Evolutionary conservation across 2,888 invertebrate species (phyloP).

Genomic region (Conops quadrifasciatus): DNA sequence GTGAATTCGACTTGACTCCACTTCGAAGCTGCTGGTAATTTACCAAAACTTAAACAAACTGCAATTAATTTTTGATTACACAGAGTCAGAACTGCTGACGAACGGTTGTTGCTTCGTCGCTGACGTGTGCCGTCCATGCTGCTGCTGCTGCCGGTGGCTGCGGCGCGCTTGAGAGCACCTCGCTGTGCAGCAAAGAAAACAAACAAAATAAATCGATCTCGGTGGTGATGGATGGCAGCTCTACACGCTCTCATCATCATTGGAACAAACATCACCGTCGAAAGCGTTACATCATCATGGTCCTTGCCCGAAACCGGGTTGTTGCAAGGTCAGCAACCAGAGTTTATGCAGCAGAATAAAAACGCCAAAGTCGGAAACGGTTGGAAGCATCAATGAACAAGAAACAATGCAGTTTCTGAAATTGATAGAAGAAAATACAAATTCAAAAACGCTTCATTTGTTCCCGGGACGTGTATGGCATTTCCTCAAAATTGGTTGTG

Average conservation of each 20-base stretch:
- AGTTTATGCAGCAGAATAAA: not conserved
- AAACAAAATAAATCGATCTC: not conserved
- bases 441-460: too few species aligned
- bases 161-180: not conserved
- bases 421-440: not conserved
- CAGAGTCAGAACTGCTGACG: not conserved
- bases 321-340: not conserved
- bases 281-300: too few species aligned
- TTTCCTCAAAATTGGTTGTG: too few species aligned
- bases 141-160: not conserved
- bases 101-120: not conserved
- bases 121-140: not conserved
- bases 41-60: constrained; percentile 16
- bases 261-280: not conserved
- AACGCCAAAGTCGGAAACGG: not conserved
- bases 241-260: not conserved
- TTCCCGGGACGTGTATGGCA: too few species aligned
- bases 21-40: not conserved
- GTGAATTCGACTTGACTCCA: too few species aligned
- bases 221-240: not conserved
- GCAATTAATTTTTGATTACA: constrained; percentile 28
- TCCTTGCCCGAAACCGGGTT: not conserved
- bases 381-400: too few species aligned
- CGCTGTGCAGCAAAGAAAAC: not conserved
- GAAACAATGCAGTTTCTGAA: not conserved